Conservation (phyloP, 2,113 vertebrate species). For the Pterophyllum scalare region DNA sequence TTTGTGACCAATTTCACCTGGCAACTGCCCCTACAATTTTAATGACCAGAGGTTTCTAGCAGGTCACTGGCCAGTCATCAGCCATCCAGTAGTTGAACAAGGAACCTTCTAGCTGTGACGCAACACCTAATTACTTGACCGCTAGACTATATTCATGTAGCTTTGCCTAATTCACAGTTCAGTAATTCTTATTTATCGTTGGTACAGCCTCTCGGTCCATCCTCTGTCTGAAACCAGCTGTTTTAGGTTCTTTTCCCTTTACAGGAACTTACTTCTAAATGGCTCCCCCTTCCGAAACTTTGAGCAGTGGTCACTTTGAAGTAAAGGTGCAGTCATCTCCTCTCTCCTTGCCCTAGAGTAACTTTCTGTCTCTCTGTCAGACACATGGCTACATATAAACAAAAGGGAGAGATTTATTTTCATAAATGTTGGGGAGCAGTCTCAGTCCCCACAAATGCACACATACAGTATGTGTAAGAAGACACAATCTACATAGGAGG, state of each 20-base stretch:
- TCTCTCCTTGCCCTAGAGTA: conserved; percentile 24
- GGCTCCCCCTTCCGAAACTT: neutral
- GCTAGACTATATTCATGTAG: neutral
- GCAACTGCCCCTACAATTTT: neutral
- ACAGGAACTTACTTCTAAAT: neutral
- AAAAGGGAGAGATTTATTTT: conserved; percentile 48
- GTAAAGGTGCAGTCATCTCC: neutral
- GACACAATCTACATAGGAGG: conserved; percentile 11
- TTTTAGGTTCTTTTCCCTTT: neutral
- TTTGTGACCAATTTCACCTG: neutral
- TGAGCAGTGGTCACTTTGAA: neutral
- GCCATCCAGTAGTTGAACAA: neutral
- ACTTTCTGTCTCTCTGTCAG: conserved; percentile 29
- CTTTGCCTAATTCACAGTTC: neutral
- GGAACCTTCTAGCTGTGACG: neutral
- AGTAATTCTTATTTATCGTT: neutral
- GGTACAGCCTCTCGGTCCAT: neutral
- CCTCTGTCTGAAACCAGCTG: neutral
- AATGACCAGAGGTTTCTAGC: neutral
- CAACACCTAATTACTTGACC: neutral
- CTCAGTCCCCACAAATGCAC: conserved; percentile 33
- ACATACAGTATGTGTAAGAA: neutral
- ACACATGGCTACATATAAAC: conserved; percentile 8
- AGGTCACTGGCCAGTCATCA: neutral
- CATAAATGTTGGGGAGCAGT: conserved; percentile 58